Base-by-base conservation (phyloP, 2,113 vertebrate genomes). In the Alosa alosa region DNA sequence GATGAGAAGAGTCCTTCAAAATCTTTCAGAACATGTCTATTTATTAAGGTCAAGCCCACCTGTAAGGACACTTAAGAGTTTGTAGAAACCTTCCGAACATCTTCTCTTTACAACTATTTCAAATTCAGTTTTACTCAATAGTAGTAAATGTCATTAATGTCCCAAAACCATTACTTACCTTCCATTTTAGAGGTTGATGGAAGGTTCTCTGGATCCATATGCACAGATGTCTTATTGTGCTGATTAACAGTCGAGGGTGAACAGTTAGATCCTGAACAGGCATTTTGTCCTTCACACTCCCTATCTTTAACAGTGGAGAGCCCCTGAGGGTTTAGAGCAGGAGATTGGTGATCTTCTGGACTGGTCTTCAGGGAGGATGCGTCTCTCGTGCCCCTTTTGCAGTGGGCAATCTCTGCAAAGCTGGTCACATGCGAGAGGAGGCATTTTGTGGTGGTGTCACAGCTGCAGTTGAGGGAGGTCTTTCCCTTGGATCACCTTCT, bases 371-470 rank as follows among this genome's bases (percentile, higher is more conserved):
- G 88, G 92, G 0, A 95, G 93, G 36, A 92, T 60, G 91, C 91
- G 84, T 94, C 85, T 55, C 87, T 22, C 0, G 92, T 93, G 90
- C 93, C 95, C 82, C 93, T 97, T 85, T 95, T 89, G 84, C 94
- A 94, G 81, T 94, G 94, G 82, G 95, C 92, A 68, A 96, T 93
- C 50, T 96, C 95, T 47, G 95, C 94, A 55, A 97, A 97, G 39
- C 97, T 96, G 3, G 95, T 95, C 64, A 97, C 96, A 85, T 95
- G 92, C 85, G 57, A 82, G 45, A 45, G 49, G 57, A 8, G 25
- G 17, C 49, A n/a, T 55, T 22, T 84, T 5, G 82, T 44, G 36
- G 55, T 82, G 36, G 55, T 82, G 36, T 20, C 90, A 86, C 81
- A 81, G 81, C 84, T 85, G 83, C 89, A 85, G 86, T 83, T 86